Percentiles rank a stretch among this genome's conserved stretches.
Evolutionary conservation across 35 echinoderm and acorn worm species (phyloP).

Genomic region (Anneissia japonica): DNA sequence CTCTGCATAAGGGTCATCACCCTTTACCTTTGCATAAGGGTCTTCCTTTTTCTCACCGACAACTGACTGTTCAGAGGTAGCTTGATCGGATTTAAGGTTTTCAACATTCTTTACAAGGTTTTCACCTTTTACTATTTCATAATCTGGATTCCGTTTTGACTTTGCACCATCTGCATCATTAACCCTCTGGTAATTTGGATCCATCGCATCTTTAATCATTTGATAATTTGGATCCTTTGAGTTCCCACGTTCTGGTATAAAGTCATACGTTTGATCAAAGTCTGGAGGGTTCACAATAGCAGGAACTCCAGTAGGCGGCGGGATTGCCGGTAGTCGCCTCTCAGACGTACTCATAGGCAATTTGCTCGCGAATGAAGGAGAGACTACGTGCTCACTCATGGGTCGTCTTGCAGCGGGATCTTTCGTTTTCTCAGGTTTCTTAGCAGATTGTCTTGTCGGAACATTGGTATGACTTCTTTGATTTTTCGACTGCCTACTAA

Average conservation of each 20-base stretch:
- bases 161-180: not conserved
- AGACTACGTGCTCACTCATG: not conserved
- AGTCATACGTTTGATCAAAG: not conserved
- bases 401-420: not conserved
- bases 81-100: not conserved
- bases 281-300: not conserved
- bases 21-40: not conserved
- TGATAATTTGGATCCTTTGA: not conserved
- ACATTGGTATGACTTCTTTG: not conserved
- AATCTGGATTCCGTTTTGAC: not conserved
- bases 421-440: not conserved
- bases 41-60: not conserved
- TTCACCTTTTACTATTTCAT: not conserved
- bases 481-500: not conserved
- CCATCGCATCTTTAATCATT: not conserved
- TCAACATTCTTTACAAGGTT: not conserved
- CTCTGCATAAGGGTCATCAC: not conserved
- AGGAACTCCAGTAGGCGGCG: not conserved
- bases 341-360: not conserved
- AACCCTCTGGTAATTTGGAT: not conserved
- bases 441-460: not conserved
- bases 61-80: not conserved
- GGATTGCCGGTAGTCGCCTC: not conserved
- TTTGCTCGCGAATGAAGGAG: not conserved
- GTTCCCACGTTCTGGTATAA: not conserved